Percentiles rank a stretch among this genome's conserved stretches.
phyloP scores from a whole-genome alignment of 2,888 invertebrate genomes.

The Tetheella fluctuosa region DNA sequence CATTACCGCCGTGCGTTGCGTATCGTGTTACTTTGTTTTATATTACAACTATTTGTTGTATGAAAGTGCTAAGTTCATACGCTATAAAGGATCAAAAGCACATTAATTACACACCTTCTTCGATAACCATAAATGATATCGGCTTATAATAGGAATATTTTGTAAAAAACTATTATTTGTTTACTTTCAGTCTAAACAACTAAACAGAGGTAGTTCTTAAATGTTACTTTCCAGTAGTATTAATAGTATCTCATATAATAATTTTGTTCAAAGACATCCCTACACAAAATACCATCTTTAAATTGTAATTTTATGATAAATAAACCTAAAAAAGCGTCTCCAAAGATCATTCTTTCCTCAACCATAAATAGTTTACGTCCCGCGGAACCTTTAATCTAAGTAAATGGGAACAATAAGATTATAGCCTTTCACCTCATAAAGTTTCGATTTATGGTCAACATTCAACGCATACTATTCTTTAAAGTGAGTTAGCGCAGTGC shows the following conservation, averaged over 20 bases:
- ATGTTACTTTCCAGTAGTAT: no score
- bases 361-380: neutral
- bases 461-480: neutral
- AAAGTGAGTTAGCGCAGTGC: neutral
- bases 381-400: neutral
- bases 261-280: neutral
- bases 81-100: neutral
- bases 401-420: neutral
- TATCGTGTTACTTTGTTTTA: neutral
- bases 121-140: no score
- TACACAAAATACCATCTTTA: neutral
- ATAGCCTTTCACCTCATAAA: slow-evolving; percentile 4
- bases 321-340: neutral
- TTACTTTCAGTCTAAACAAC: no score
- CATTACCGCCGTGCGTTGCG: neutral
- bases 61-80: neutral
- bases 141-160: neutral
- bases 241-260: neutral
- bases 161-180: no score
- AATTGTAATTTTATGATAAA: neutral
- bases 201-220: no score
- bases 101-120: no score
- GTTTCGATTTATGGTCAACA: slow-evolving; percentile 1
- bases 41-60: slow-evolving; percentile 2
- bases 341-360: neutral